Percentiles rank a stretch among this genome's conserved stretches.
phyloP scores from a whole-genome alignment of 2,888 invertebrate species.

The Sipha maydis region DNA sequence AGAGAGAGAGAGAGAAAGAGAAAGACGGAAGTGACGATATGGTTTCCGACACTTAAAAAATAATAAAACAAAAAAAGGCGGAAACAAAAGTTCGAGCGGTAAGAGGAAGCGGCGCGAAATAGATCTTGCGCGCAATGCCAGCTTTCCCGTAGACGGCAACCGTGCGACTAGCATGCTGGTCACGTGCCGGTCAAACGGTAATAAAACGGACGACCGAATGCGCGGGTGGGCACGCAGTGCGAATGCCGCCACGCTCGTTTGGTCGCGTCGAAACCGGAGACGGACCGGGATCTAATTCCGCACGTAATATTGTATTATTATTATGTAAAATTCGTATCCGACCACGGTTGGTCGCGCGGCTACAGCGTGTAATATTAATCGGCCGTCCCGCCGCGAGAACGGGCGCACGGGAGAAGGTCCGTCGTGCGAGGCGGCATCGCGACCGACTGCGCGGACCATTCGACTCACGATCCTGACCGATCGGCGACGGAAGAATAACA shows the following conservation, averaged over 20 bases:
- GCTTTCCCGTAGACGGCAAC: background rate
- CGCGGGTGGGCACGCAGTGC: background rate
- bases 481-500: no score
- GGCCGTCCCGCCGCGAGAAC: no score
- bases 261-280: background rate
- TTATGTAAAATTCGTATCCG: conserved; percentile 1
- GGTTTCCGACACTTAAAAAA: no score
- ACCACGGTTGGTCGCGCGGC: background rate
- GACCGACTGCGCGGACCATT: no score
- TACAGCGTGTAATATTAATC: no score
- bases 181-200: conserved; percentile 53
- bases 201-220: conserved; percentile 24
- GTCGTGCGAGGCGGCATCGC: no score
- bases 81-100: background rate
- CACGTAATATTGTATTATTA: background rate
- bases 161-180: conserved; percentile 7
- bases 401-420: no score
- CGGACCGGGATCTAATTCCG: background rate
- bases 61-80: background rate
- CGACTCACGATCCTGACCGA: no score
- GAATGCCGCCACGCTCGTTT: conserved; percentile 18
- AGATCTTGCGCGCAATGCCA: no score
- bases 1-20: no score
- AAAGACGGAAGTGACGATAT: no score
- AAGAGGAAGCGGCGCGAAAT: background rate